Evolutionary conservation across 2,113 vertebrate genomes (phyloP), one percentile per base, ranked within the genome.

Genomic region (Pterophyllum scalare): DNA sequence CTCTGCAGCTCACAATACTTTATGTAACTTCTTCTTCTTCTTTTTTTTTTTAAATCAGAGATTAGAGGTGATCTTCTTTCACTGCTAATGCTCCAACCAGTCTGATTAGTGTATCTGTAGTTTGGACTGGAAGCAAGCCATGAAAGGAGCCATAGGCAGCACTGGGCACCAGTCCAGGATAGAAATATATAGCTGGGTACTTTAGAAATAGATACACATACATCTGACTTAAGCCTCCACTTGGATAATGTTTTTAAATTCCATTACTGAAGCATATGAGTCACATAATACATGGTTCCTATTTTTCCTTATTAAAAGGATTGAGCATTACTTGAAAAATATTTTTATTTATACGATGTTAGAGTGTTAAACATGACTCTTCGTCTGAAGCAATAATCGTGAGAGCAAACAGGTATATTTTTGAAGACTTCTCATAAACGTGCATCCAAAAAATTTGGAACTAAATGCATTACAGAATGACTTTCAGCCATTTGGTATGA

Each of bases 1-100:
- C 87, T 87, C 88, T 52, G 20, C 72, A 76, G 84, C 86, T 85
- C 86, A 82, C 80, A 84, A 91, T 89, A 92, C 84, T 92, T 91
- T 64, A 88, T 90, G 83, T 89, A 87, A 90, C 87, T 84, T 90
- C 77, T 89, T 75, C 76, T 82, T 46, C 76, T 82, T 85, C 82
- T 81, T 85, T 9, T 26, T 70, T 70, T 70, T 67, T 70, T 70
- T 20, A 0, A 84, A 90, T 86, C 77, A 85, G 83, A 93, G 91
- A 94, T 92, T 88, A 95, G 83, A 89, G 49, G 80, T 88, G 90
- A 92, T 90, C 92, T 85, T 58, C 77, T 93, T 93, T 91, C 89
- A 90, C 84, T 83, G 86, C 75, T 88, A 91, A 91, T 88, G 88
- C 83, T 79, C 72, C 79, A 62, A 78, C 87, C 81, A 49, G 89